Percentiles rank a stretch among this genome's conserved stretches.
These are phyloP conservation scores for Carassius auratus DNA, from an alignment of 2,113 vertebrate genomes.

Conservation along the genomic window DNA sequence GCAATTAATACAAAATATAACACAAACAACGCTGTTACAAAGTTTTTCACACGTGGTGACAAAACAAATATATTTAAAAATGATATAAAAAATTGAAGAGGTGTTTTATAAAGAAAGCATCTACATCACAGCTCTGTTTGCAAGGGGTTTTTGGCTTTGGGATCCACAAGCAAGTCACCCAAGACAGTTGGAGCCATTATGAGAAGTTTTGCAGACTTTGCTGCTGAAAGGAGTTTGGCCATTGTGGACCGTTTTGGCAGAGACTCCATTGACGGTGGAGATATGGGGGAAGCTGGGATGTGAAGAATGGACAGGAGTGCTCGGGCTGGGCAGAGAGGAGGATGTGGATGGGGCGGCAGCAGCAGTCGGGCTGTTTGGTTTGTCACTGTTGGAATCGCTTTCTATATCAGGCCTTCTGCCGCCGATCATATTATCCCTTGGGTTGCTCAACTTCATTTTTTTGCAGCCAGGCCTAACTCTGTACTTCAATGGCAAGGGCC, in stretches of 20 bases:
- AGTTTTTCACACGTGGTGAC: conserved; percentile 22
- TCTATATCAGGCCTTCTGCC: conserved; percentile 79
- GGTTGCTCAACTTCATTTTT: conserved; percentile 83
- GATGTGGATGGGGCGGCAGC: conserved; percentile 71
- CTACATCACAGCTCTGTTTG: conserved; percentile 82
- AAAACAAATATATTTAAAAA: conserved; percentile 52
- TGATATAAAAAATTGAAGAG: conserved; percentile 43
- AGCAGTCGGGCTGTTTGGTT: conserved; percentile 82
- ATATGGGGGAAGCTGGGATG: conserved; percentile 76
- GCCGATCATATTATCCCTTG: conserved; percentile 76
- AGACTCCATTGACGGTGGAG: conserved; percentile 86
- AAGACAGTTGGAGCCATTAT: conserved; percentile 85
- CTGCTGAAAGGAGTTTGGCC: conserved; percentile 84
- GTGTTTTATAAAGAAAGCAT: conserved; percentile 56
- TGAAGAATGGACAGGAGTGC: conserved; percentile 83
- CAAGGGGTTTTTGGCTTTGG: conserved; percentile 67
- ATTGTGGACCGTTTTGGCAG: conserved; percentile 78
- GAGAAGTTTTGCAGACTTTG: conserved; percentile 83
- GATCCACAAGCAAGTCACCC: conserved; percentile 73
- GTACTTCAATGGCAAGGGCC: conserved; percentile 87
- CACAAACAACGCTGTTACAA: conserved; percentile 28
- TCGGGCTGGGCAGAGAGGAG: conserved; percentile 82
- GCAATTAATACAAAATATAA: conserved; percentile 43
- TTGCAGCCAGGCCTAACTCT: conserved; percentile 85
- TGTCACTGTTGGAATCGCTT: conserved; percentile 90